Evolutionary conservation across 2,797 vertebrate species (phyloP).

Genomic region (Chelmon rostratus): DNA sequence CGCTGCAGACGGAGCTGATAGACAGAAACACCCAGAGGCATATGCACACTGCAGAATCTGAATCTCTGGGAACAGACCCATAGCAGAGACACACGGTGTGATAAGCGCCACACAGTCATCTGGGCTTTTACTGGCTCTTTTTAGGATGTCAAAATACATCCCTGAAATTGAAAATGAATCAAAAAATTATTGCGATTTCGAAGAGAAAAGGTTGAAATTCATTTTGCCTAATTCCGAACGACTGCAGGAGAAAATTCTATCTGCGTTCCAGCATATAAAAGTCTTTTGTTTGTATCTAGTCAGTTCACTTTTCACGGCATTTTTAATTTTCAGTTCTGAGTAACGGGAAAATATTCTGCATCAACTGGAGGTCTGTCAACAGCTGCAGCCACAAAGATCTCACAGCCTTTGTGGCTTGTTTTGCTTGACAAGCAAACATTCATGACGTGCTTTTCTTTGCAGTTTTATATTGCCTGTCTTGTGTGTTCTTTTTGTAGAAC

Average conservation of each 20-base stretch:
- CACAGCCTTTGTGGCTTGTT: no score
- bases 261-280: conserved; percentile 31
- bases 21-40: conserved; percentile 54
- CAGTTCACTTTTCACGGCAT: neutral
- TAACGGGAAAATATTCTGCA: neutral
- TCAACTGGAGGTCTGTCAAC: neutral
- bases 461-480: no score
- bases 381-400: no score
- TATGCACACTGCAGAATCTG: conserved; percentile 28
- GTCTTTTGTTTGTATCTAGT: conserved; percentile 13
- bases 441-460: no score
- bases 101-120: conserved; percentile 38
- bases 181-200: conserved; percentile 34
- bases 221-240: conserved; percentile 11
- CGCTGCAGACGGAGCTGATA: conserved; percentile 49
- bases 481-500: no score
- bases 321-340: conserved; percentile 12
- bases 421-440: no score
- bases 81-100: conserved; percentile 19
- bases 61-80: conserved; percentile 38
- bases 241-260: conserved; percentile 9
- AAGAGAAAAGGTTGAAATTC: neutral
- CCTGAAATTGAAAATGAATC: conserved; percentile 52
- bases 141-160: conserved; percentile 46
- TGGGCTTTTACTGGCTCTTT: conserved; percentile 31